Conservation (phyloP, 2,888 invertebrate genomes). For the Pheosia tremula region DNA sequence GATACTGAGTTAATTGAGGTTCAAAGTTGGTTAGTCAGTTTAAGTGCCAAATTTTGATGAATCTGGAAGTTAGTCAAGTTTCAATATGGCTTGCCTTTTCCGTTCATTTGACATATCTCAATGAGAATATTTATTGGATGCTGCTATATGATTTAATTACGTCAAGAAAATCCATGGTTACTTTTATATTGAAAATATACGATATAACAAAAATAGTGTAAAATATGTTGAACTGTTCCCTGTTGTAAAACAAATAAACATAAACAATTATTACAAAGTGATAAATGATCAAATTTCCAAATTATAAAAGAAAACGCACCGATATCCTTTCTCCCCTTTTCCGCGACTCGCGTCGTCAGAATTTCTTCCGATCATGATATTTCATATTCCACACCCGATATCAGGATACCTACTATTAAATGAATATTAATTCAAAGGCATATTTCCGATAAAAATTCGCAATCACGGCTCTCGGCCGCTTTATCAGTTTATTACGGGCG, state of each 20-base stretch:
- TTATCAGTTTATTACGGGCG: slow-evolving; percentile 35
- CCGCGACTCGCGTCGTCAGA: background rate
- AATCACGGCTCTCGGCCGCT: slow-evolving; percentile 24
- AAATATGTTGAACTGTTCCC: no score
- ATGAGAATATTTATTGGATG: no score
- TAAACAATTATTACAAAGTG: no score
- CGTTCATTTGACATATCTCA: no score
- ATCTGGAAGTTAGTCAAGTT: background rate
- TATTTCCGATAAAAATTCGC: slow-evolving; percentile 35
- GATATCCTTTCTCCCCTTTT: background rate
- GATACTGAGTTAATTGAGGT: background rate
- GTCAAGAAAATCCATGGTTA: no score
- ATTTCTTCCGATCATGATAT: slow-evolving; percentile 4
- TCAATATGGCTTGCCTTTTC: background rate
- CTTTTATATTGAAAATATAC: no score
- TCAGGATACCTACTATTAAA: slow-evolving; percentile 14
- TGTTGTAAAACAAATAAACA: no score
- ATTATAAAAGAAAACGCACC: background rate
- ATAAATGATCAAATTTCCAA: background rate
- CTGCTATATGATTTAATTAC: no score
- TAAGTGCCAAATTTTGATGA: background rate
- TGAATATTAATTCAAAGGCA: slow-evolving; percentile 40
- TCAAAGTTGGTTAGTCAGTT: background rate
- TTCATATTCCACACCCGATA: slow-evolving; percentile 7
- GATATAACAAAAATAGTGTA: no score